These are phyloP conservation scores for Noctua pronuba DNA, from an alignment of 2,888 invertebrate genomes.

Conservation along the genomic window DNA sequence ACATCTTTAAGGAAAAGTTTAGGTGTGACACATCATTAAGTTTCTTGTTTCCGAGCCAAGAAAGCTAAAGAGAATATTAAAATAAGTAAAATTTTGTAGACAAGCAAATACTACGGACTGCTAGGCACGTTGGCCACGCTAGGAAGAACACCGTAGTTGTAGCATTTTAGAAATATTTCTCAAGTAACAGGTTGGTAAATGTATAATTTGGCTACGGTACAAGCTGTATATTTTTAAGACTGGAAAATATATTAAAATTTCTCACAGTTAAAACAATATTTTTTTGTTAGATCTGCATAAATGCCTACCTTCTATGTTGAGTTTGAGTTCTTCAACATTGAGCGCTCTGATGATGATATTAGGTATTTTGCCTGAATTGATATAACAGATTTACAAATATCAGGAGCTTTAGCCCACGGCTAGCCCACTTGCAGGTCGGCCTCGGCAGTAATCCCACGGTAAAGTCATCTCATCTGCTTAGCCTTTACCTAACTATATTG, in stretches of 20 bases:
- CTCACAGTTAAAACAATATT: background rate
- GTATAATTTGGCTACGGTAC: background rate
- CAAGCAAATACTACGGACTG: slow-evolving; percentile 6
- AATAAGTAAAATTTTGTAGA: slow-evolving; percentile 33
- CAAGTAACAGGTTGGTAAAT: slow-evolving; percentile 31
- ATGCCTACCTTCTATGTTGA: background rate
- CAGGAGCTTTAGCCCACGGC: background rate
- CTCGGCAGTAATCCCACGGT: background rate
- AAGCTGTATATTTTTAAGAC: background rate
- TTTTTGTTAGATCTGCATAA: no score
- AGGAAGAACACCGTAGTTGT: background rate
- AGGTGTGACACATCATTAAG: slow-evolving; percentile 37
- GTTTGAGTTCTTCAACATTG: background rate
- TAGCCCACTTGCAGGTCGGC: background rate
- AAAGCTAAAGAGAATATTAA: slow-evolving; percentile 42
- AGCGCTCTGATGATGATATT: background rate
- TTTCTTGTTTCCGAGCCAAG: slow-evolving; percentile 37
- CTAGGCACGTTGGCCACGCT: background rate
- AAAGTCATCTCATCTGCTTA: no score
- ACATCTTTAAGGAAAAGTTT: background rate
- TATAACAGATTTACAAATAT: background rate
- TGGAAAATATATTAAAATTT: background rate
- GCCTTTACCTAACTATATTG: no score
- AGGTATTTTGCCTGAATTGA: background rate
- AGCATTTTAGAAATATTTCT: slow-evolving; percentile 16